Conservation (phyloP, 2,888 invertebrate species). For the Folsomia manolachei region DNA sequence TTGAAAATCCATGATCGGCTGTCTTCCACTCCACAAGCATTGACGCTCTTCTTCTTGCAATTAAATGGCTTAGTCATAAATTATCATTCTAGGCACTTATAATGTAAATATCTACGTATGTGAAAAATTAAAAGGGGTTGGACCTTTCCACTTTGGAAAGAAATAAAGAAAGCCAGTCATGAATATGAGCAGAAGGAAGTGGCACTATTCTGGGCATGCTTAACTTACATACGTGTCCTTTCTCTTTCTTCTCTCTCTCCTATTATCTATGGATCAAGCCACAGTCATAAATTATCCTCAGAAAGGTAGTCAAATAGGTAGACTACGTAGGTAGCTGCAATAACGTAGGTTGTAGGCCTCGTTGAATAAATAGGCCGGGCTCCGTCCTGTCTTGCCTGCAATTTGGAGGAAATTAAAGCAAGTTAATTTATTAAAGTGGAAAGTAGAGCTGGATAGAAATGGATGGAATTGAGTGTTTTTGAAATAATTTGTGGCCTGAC, state of each 20-base stretch:
- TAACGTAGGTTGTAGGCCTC: background rate
- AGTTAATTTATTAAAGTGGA: slow-evolving; percentile 7
- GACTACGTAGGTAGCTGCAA: no score
- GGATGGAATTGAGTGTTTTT: background rate
- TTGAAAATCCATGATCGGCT: no score
- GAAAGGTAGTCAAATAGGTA: no score
- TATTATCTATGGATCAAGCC: slow-evolving; percentile 8
- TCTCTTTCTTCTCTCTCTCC: background rate
- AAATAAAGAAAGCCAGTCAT: no score
- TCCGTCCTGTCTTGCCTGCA: background rate
- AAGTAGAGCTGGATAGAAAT: background rate
- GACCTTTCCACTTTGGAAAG: no score
- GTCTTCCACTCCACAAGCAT: no score
- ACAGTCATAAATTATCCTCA: slow-evolving; percentile 6
- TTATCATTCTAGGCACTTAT: background rate
- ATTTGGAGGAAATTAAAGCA: slow-evolving; percentile 6
- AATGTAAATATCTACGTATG: no score
- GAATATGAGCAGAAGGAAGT: background rate
- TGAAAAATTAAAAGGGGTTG: background rate
- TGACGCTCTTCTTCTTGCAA: background rate
- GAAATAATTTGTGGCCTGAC: background rate
- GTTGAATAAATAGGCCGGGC: slow-evolving; percentile 2
- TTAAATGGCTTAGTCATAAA: slow-evolving; percentile 1
- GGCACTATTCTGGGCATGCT: background rate
- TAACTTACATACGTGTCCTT: background rate